Percentiles rank a stretch among this genome's conserved stretches.
phyloP scores from a whole-genome alignment of 2,113 vertebrate species.

The Festucalex cinctus region DNA sequence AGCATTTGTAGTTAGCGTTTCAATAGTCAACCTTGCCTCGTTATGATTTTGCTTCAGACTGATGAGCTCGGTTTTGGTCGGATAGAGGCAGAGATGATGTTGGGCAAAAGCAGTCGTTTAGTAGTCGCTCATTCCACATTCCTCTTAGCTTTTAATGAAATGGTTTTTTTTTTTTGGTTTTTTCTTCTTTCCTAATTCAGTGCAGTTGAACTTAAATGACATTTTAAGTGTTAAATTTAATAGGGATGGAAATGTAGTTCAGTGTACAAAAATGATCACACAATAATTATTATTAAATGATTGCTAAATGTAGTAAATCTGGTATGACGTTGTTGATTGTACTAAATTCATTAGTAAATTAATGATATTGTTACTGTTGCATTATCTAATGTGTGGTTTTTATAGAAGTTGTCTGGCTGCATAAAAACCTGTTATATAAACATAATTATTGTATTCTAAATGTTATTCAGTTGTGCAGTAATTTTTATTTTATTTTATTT shows the following conservation, averaged over 20 bases:
- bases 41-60: too few species aligned
- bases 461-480: too few species aligned
- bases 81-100: slow-evolving; percentile 10
- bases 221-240: background rate
- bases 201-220: background rate
- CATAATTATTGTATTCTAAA: too few species aligned
- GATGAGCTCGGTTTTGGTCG: background rate
- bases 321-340: background rate
- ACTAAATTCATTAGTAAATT: too few species aligned
- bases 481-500: too few species aligned
- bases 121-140: background rate
- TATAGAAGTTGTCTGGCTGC: too few species aligned
- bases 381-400: too few species aligned
- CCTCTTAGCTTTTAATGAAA: too few species aligned
- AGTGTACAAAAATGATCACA: background rate
- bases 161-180: too few species aligned
- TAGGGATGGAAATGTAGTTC: background rate
- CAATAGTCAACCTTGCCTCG: background rate
- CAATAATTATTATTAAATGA: background rate
- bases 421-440: too few species aligned
- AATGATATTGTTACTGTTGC: too few species aligned
- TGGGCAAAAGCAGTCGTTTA: slow-evolving; percentile 21
- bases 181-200: too few species aligned
- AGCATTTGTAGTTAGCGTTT: background rate
- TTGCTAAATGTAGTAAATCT: background rate